A percentile compares a stretch with the other conserved stretches of the same genome.
Evolutionary conservation across 2,888 invertebrate genomes (phyloP).

Genomic region (Dilophus febrilis): DNA sequence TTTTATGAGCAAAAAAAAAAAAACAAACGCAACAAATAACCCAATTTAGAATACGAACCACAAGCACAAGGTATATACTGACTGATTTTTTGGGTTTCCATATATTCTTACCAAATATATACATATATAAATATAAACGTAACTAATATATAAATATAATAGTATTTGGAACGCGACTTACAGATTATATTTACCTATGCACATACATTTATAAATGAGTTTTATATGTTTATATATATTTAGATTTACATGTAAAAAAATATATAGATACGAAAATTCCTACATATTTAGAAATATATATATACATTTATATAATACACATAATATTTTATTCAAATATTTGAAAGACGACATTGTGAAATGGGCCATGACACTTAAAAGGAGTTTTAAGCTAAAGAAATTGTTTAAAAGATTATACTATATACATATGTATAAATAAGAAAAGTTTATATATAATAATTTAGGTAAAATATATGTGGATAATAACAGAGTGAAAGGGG

Average conservation of each 20-base stretch:
- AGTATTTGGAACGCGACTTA: constrained; percentile 1
- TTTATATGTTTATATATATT: no score
- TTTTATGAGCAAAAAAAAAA: no score
- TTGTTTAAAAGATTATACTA: constrained; percentile 5
- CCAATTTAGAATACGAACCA: constrained; percentile 3
- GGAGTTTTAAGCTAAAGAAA: constrained; percentile 5
- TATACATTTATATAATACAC: no score
- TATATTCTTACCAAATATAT: no score
- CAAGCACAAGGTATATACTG: neutral
- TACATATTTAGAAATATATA: no score
- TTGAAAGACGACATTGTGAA: constrained; percentile 4
- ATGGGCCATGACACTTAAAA: constrained; percentile 5
- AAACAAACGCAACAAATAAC: constrained; percentile 4
- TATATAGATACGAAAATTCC: no score
- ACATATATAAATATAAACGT: no score
- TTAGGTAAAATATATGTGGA: neutral
- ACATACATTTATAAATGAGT: no score
- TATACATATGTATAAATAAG: neutral
- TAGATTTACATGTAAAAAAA: no score
- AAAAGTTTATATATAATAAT: neutral
- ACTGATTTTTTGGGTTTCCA: no score
- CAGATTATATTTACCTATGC: no score
- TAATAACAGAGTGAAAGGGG: neutral
- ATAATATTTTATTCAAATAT: neutral
- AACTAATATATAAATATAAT: no score